phyloP scores from a whole-genome alignment of 1,140 invertebrate species.

The Scylla paramamosain region DNA sequence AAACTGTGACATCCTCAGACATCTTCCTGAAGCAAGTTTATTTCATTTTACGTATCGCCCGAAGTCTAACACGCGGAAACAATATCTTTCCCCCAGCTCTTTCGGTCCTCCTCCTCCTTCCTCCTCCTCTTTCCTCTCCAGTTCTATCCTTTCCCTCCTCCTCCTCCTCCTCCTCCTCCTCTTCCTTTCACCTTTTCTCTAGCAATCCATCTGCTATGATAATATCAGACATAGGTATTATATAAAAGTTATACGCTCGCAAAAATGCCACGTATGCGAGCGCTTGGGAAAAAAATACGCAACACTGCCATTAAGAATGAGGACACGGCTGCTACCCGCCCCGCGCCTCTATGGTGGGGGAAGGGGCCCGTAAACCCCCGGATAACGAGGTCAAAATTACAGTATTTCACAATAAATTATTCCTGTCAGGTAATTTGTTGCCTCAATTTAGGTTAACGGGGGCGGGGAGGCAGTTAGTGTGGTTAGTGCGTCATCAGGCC shows the following conservation, averaged over 20 bases:
- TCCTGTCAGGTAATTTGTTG: neutral
- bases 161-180: neutral
- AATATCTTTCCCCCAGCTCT: neutral
- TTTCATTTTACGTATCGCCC: neutral
- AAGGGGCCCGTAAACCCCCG: neutral
- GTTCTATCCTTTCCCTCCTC: no score
- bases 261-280: neutral
- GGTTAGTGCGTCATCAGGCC: neutral
- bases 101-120: no score
- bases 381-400: neutral
- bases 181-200: neutral
- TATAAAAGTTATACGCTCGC: neutral
- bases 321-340: neutral
- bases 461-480: neutral
- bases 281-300: neutral
- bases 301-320: neutral
- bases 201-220: neutral
- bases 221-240: neutral
- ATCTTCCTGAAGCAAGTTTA: no score
- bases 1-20: no score
- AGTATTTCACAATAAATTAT: constrained; percentile 15
- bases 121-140: no score
- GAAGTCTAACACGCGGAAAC: neutral
- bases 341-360: neutral
- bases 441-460: neutral